Evolutionary conservation across 1,140 invertebrate genomes (phyloP).

Genomic region (Catajapyx aquilonaris): DNA sequence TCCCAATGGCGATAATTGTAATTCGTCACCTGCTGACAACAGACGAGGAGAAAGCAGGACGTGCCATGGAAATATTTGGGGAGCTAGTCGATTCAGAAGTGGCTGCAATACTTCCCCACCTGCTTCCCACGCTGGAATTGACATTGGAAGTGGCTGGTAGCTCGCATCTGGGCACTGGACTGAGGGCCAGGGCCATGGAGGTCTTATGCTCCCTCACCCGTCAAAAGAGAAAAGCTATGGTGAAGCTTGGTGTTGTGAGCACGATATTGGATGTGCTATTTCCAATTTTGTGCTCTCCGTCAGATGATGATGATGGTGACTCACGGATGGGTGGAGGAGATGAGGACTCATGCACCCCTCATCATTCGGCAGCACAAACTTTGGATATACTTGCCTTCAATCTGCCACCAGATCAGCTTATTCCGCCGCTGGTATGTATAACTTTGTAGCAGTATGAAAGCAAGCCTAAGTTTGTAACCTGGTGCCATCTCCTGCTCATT

Average conservation of each 20-base stretch:
- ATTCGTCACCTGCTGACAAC: conserved; percentile 27
- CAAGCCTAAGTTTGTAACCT: neutral
- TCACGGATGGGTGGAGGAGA: conserved; percentile 36
- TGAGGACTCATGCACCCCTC: conserved; percentile 32
- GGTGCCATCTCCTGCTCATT: conserved; percentile 3
- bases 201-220: conserved; percentile 39
- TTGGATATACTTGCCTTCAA: conserved; percentile 53
- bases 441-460: too few species aligned
- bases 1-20: conserved; percentile 36
- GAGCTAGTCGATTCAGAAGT: conserved; percentile 44
- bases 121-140: conserved; percentile 39
- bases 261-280: conserved; percentile 47
- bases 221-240: conserved; percentile 47
- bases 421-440: conserved; percentile 46
- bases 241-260: conserved; percentile 48
- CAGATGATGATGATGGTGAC: conserved; percentile 34
- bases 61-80: conserved; percentile 48
- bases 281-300: conserved; percentile 35
- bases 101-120: conserved; percentile 34
- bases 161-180: conserved; percentile 26
- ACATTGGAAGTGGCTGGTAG: conserved; percentile 38
- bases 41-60: conserved; percentile 34
- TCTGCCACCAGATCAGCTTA: conserved; percentile 51
- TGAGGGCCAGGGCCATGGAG: conserved; percentile 41
- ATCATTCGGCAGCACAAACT: conserved; percentile 44